phyloP scores from a whole-genome alignment of 1,140 invertebrate genomes.

The Odontomachus brunneus region DNA sequence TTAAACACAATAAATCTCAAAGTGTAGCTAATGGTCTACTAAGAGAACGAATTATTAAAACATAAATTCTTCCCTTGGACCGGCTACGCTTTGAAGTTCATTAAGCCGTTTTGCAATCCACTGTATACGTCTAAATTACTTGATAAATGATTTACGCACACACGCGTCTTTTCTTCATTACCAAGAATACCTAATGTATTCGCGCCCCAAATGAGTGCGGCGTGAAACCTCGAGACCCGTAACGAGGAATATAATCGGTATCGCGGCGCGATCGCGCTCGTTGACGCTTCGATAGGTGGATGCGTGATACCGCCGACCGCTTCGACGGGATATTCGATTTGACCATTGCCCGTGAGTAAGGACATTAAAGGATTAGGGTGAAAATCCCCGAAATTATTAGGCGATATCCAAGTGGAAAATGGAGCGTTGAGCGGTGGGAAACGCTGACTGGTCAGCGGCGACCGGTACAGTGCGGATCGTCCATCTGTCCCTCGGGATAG shows the following conservation, averaged over 20 bases:
- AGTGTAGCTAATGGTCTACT: too few species aligned
- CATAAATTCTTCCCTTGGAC: too few species aligned
- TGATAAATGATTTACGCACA: too few species aligned
- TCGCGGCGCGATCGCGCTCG: slow-evolving; percentile 53
- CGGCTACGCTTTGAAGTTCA: too few species aligned
- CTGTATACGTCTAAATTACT: too few species aligned
- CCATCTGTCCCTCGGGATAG: slow-evolving; percentile 75
- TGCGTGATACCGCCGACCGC: slow-evolving; percentile 68
- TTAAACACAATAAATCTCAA: too few species aligned
- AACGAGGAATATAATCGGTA: slow-evolving; percentile 71
- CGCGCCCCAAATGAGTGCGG: not conserved
- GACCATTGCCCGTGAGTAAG: slow-evolving; percentile 71
- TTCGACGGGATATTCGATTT: slow-evolving; percentile 73
- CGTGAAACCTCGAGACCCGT: slow-evolving; percentile 48
- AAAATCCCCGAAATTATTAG: slow-evolving; percentile 78
- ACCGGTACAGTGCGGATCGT: slow-evolving; percentile 53
- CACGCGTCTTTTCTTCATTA: not conserved
- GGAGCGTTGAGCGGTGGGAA: slow-evolving; percentile 67
- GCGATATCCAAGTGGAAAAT: slow-evolving; percentile 77
- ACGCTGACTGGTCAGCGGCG: slow-evolving; percentile 65
- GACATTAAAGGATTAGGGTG: slow-evolving; percentile 77
- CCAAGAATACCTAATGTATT: not conserved
- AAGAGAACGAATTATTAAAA: too few species aligned
- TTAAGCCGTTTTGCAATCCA: too few species aligned
- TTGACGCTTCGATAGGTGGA: slow-evolving; percentile 55